phyloP scores from a whole-genome alignment of 2,113 vertebrate species.

The Charadrius vociferus region DNA sequence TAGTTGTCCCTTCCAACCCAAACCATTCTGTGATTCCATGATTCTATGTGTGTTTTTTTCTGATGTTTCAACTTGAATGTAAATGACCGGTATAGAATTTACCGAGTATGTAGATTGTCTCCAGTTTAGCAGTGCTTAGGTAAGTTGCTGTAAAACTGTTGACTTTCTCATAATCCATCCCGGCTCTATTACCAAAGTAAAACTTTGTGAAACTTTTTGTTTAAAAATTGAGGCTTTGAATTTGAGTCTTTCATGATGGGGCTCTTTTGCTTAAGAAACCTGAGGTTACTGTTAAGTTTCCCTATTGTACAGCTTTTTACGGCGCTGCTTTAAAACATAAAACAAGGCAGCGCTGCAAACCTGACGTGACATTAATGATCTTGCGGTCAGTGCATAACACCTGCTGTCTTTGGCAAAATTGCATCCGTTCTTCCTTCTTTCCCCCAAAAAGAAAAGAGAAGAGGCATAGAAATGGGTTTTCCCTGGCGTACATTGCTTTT shows the following conservation, averaged over 20 bases:
- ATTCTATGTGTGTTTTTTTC: background rate
- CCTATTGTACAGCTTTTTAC: background rate
- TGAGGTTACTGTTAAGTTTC: background rate
- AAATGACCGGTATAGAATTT: background rate
- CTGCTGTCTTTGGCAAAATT: background rate
- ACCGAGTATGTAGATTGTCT: background rate
- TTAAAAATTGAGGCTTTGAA: background rate
- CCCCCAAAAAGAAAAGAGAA: too few relatives aligned
- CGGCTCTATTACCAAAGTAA: background rate
- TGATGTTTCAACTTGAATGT: background rate
- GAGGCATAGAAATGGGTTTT: background rate
- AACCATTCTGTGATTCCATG: too few relatives aligned
- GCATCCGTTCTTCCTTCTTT: background rate
- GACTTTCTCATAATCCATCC: background rate
- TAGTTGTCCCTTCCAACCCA: too few relatives aligned
- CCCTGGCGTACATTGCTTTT: fast-evolving
- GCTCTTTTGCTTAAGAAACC: background rate
- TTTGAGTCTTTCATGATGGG: background rate
- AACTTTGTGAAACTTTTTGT: background rate
- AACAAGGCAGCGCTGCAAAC: background rate
- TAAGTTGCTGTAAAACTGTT: background rate
- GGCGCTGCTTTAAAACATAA: background rate
- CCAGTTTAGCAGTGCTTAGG: background rate
- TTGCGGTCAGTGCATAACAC: background rate
- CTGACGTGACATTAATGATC: fast-evolving